These are phyloP conservation scores for Dipodomys stephensi DNA, from an alignment of 2,113 vertebrate genomes.

Conservation along the genomic window DNA sequence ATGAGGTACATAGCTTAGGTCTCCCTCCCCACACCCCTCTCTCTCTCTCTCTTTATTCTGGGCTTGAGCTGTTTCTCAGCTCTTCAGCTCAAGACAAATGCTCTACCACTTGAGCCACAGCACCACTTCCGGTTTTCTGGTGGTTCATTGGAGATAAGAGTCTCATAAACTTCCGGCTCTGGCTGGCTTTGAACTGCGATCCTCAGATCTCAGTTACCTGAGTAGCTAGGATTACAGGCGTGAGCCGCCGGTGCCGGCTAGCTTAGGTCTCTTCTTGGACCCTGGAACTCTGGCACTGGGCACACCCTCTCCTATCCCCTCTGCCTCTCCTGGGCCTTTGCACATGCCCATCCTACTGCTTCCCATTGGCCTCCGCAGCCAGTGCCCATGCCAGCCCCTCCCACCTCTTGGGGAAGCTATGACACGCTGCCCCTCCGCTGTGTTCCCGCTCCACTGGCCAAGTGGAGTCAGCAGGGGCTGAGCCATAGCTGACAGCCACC, in stretches of 20 bases:
- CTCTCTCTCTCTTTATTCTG: too few relatives aligned
- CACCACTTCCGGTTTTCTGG: too few relatives aligned
- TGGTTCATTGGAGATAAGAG: too few relatives aligned
- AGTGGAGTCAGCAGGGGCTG: not conserved
- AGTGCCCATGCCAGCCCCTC: not conserved
- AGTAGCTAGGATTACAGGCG: too few relatives aligned
- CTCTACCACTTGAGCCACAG: too few relatives aligned
- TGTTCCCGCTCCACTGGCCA: not conserved
- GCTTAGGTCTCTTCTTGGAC: not conserved
- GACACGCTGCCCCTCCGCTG: not conserved
- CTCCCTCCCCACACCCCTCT: not conserved
- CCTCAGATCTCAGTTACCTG: too few relatives aligned
- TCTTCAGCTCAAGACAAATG: too few relatives aligned
- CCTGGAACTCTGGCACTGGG: not conserved
- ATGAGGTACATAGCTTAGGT: not conserved
- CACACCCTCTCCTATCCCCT: accelerated
- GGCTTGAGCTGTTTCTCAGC: too few relatives aligned
- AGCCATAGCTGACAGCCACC: not conserved
- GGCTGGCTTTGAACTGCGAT: too few relatives aligned
- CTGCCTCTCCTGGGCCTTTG: not conserved
- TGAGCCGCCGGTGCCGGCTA: too few relatives aligned
- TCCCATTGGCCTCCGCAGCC: not conserved
- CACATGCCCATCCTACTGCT: not conserved
- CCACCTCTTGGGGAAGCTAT: not conserved
- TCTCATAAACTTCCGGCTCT: too few relatives aligned